Conservation (phyloP, 37 sponge, comb jelly and placozoan genomes). For the Ianthella basta region DNA sequence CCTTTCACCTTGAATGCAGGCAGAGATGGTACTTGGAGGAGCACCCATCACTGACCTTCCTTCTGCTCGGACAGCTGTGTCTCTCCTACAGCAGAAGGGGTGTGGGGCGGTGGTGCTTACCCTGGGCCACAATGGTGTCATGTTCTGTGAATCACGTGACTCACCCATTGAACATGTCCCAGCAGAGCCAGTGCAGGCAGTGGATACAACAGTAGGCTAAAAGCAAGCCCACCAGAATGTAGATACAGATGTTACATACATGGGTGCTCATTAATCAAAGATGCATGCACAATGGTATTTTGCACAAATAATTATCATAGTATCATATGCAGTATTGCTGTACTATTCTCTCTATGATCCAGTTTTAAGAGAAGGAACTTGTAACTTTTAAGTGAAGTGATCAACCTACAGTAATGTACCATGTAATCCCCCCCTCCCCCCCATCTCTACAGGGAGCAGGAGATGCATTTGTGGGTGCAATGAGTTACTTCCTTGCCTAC, state of each 20-base stretch:
- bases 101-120: slow-evolving; percentile 80
- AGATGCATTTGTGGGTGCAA: slow-evolving; percentile 98
- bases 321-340: neutral
- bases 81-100: slow-evolving; percentile 34
- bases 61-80: slow-evolving; percentile 59
- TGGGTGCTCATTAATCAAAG: too few relatives aligned
- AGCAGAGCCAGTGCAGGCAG: slow-evolving; percentile 74
- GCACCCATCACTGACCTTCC: slow-evolving; percentile 53
- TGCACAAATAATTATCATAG: too few relatives aligned
- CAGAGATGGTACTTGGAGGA: slow-evolving; percentile 73
- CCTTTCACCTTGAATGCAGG: slow-evolving; percentile 39
- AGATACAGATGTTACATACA: too few relatives aligned
- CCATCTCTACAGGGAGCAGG: slow-evolving; percentile 89
- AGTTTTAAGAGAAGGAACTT: too few relatives aligned
- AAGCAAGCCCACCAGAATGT: neutral
- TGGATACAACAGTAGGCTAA: slow-evolving; percentile 97
- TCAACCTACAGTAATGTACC: neutral
- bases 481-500: slow-evolving; percentile 85
- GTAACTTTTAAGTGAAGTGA: too few relatives aligned
- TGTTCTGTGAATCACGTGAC: slow-evolving; percentile 45
- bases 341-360: neutral
- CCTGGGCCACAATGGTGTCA: slow-evolving; percentile 87
- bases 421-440: neutral
- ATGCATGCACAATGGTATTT: too few relatives aligned
- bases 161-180: slow-evolving; percentile 50